Conservation (phyloP, 92 coral and sea anemone genomes). For the Phenganax stokvisi region DNA sequence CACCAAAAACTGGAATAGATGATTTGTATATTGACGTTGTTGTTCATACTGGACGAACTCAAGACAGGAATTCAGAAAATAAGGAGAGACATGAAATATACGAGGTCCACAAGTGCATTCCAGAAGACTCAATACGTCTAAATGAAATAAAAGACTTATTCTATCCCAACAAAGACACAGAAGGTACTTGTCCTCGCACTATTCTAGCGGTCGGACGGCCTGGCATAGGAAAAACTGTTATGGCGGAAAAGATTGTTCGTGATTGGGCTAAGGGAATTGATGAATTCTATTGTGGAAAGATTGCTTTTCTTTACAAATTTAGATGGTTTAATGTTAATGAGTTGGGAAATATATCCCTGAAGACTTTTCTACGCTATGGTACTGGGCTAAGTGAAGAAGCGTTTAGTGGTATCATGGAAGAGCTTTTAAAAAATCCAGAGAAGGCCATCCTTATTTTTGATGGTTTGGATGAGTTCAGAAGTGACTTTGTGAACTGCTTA, state of each 20-base stretch:
- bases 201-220: slow-evolving; percentile 18
- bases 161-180: slow-evolving; percentile 39
- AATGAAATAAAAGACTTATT: slow-evolving; percentile 34
- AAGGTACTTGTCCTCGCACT: slow-evolving; percentile 9
- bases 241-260: slow-evolving; percentile 43
- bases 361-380: slow-evolving; percentile 18
- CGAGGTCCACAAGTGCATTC: slow-evolving; percentile 15
- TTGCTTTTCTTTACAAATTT: slow-evolving; percentile 26
- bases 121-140: background rate
- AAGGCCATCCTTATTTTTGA: slow-evolving; percentile 51
- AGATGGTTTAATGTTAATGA: slow-evolving; percentile 38
- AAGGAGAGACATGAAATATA: slow-evolving; percentile 28
- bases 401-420: slow-evolving; percentile 20
- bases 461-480: slow-evolving; percentile 25
- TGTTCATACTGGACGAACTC: slow-evolving; percentile 47
- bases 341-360: slow-evolving; percentile 33
- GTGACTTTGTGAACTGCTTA: too few species aligned
- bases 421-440: slow-evolving; percentile 37
- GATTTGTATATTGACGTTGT: slow-evolving; percentile 47
- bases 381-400: slow-evolving; percentile 3
- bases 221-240: slow-evolving; percentile 55
- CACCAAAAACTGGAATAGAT: slow-evolving; percentile 21
- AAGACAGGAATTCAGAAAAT: background rate
- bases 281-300: too few species aligned
- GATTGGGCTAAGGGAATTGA: slow-evolving; percentile 41